Evolutionary conservation across 2,888 invertebrate genomes (phyloP).

Genomic region (Dastarcus helophoroides): DNA sequence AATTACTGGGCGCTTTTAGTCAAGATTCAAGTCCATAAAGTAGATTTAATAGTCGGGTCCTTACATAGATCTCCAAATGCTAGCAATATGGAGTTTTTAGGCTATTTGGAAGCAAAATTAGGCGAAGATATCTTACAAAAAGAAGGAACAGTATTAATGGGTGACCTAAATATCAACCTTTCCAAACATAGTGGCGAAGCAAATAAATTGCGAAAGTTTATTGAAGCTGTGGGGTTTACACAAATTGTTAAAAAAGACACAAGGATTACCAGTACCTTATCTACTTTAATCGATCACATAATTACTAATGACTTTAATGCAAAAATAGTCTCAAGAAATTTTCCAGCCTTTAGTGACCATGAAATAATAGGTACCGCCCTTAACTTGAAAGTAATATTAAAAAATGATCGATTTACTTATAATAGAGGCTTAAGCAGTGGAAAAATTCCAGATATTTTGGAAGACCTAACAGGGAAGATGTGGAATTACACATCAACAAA

Average conservation of each 20-base stretch:
- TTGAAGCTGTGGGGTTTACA: not conserved
- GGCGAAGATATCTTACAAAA: conserved; percentile 1
- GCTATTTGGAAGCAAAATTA: not conserved
- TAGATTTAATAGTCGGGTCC: not conserved
- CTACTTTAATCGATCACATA: conserved; percentile 1
- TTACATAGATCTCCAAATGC: not conserved
- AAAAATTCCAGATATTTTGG: not conserved
- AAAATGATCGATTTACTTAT: not conserved
- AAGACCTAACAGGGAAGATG: not conserved
- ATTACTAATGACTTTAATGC: conserved; percentile 1
- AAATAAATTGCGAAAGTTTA: not conserved
- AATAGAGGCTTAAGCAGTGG: not conserved
- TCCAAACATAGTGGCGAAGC: not conserved
- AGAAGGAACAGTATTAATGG: not conserved
- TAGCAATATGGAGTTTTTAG: not conserved
- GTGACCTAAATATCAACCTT: not conserved
- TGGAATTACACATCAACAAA: conserved; percentile 1
- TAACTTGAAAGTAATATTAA: not conserved
- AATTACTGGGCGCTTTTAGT: not conserved
- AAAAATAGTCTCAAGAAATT: too few species aligned
- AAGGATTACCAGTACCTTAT: not conserved
- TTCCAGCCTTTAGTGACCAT: too few species aligned
- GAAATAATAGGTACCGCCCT: not conserved
- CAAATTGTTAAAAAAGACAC: not conserved
- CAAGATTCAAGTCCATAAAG: not conserved